Base-by-base conservation (phyloP, 2,888 invertebrate species). In the Thelaira solivaga region DNA sequence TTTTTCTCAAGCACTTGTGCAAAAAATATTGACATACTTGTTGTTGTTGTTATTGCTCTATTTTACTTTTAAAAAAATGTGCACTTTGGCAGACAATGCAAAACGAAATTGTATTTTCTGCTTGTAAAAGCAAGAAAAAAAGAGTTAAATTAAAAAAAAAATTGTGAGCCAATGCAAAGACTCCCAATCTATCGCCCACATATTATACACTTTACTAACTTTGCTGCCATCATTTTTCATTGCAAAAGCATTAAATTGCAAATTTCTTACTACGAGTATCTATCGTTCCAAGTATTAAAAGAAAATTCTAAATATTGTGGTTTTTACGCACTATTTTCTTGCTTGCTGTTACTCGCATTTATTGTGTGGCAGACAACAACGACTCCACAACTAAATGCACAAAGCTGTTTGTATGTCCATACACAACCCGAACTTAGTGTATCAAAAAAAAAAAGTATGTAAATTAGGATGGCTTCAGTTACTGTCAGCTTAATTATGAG, bases 391-490 rank as follows among this genome's bases (percentile, higher is more conserved):
- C 20, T 20, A 34, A 6, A 34, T 45, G 20, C 11, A 8, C 16
- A 43, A 59, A 18, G 18, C 59, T 29, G 41, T 59, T 59, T 55
- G 36, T n/a, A n/a, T n/a, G n/a, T n/a, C n/a, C n/a, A n/a, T n/a
- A n/a, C n/a, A n/a, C n/a, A n/a, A n/a, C n/a, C n/a, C n/a, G n/a
- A n/a, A n/a, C n/a, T n/a, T n/a, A 59, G 18, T n/a, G 10, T 18
- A 29, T 18, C 1, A 20, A 22, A 10, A 16, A 18, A 59, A 20
- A 22, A 1, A 5, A 13, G 4, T 31, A 45, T 16, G 1, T 0
- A 20, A 2, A 45, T 61, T 45, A 61, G 31, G 43, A 3, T 1
- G 31, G 22, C 18, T 22, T 1, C 10, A 20, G n/a, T n/a, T n/a
- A n/a, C n/a, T n/a, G n/a, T n/a, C n/a, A n/a, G n/a, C n/a, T n/a